A percentile compares a stretch with the other conserved stretches of the same genome.
phyloP scores from a whole-genome alignment of 2,888 invertebrate species.

The Merodon equestris region DNA sequence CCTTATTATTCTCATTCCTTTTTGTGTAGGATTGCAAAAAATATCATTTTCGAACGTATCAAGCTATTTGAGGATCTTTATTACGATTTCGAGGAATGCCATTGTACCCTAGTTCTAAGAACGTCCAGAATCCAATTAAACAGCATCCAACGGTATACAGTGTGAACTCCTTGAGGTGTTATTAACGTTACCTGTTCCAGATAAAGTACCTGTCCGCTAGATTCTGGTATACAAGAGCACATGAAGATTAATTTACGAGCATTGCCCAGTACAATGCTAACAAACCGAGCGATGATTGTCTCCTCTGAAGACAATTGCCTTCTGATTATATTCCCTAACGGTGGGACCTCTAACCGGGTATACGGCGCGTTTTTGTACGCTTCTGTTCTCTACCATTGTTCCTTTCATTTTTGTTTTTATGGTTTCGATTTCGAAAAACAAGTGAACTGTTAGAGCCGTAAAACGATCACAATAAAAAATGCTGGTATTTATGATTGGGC shows the following conservation, averaged over 20 bases:
- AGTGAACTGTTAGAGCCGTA: slow-evolving; percentile 62
- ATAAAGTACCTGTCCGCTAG: slow-evolving; percentile 1
- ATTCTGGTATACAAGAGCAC: slow-evolving; percentile 2
- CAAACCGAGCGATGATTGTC: slow-evolving; percentile 47
- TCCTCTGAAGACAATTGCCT: slow-evolving; percentile 51
- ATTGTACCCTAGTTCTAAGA: slow-evolving; percentile 48
- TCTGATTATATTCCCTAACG: slow-evolving; percentile 42
- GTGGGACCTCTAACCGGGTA: slow-evolving; percentile 32
- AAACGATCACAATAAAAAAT: slow-evolving; percentile 42
- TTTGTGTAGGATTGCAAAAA: too few species aligned
- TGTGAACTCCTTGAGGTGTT: slow-evolving; percentile 25
- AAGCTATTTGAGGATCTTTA: too few species aligned
- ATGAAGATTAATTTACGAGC: slow-evolving; percentile 50
- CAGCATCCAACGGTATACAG: slow-evolving; percentile 17
- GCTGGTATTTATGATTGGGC: neutral
- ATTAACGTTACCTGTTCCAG: slow-evolving; percentile 50
- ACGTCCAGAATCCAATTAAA: slow-evolving; percentile 48
- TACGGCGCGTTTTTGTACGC: slow-evolving; percentile 53
- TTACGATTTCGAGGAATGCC: neutral
- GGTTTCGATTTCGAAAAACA: slow-evolving; percentile 33
- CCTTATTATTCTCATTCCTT: too few species aligned
- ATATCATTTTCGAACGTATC: too few species aligned
- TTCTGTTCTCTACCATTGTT: slow-evolving; percentile 49
- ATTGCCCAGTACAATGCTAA: slow-evolving; percentile 49
- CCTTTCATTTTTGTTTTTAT: slow-evolving; percentile 30